A percentile compares a stretch with the other conserved stretches of the same genome.
phyloP scores from a whole-genome alignment of 1,140 invertebrate species.

The Heliconius himera region DNA sequence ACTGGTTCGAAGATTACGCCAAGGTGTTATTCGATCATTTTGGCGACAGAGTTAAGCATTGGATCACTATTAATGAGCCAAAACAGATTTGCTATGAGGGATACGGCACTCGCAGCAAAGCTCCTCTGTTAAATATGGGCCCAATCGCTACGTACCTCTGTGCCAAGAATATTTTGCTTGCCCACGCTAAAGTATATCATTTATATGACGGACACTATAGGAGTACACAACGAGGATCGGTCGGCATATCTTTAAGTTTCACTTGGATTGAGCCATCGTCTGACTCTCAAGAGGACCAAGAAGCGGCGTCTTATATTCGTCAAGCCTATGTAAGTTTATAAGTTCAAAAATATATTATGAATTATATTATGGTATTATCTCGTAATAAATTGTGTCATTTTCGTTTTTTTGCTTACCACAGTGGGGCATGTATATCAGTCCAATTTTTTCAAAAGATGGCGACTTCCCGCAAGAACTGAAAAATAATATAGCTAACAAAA shows the following conservation, averaged over 20 bases:
- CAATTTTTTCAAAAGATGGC: conserved; percentile 83
- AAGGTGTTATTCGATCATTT: conserved; percentile 82
- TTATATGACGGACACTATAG: conserved; percentile 80
- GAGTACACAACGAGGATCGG: conserved; percentile 58
- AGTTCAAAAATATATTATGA: conserved; percentile 17
- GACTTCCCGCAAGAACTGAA: conserved; percentile 85
- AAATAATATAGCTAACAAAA: conserved; percentile 79
- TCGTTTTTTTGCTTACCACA: conserved; percentile 49
- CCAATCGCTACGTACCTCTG: conserved; percentile 80
- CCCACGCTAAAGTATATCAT: conserved; percentile 76
- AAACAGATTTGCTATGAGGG: conserved; percentile 81
- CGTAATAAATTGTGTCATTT: not conserved
- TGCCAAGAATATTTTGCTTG: conserved; percentile 55
- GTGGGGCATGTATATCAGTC: conserved; percentile 84
- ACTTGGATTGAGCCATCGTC: conserved; percentile 71
- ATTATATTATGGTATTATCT: too few relatives aligned
- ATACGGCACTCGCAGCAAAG: conserved; percentile 78
- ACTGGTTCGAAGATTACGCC: conserved; percentile 84
- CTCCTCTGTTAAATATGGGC: conserved; percentile 73
- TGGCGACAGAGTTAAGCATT: conserved; percentile 84
- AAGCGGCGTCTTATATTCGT: not conserved
- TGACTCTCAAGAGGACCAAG: not conserved
- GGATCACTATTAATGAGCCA: conserved; percentile 88
- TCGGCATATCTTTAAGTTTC: conserved; percentile 80
- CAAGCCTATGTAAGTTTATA: conserved; percentile 46